Evolutionary conservation across 2,888 invertebrate genomes (phyloP).

Genomic region (Macaria liturata): DNA sequence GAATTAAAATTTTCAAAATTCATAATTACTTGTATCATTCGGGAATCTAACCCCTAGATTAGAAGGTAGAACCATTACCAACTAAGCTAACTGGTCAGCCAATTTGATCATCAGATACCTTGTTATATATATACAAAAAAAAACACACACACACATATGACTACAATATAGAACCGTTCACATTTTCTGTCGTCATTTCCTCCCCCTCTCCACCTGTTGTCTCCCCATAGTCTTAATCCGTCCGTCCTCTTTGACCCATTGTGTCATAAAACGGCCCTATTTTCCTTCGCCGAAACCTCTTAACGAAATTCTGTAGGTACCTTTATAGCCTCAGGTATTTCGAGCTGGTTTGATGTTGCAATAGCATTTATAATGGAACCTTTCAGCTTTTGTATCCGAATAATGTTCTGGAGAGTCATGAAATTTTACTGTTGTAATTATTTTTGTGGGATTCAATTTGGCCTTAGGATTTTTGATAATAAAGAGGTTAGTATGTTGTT

Average conservation of each 20-base stretch:
- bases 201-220: slow-evolving; percentile 40
- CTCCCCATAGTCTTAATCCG: slow-evolving; percentile 40
- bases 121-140: too few relatives aligned
- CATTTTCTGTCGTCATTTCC: slow-evolving; percentile 20
- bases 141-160: too few relatives aligned
- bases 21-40: too few relatives aligned
- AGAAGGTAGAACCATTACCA: too few relatives aligned
- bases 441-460: too few relatives aligned
- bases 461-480: too few relatives aligned
- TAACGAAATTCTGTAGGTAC: slow-evolving; percentile 13
- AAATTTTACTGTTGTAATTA: too few relatives aligned
- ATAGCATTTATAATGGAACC: slow-evolving; percentile 6
- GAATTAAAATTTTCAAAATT: too few relatives aligned
- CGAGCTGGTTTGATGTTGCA: slow-evolving; percentile 22
- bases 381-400: background rate
- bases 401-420: background rate
- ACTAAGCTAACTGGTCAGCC: too few relatives aligned
- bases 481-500: too few relatives aligned
- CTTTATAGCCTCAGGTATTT: slow-evolving; percentile 28
- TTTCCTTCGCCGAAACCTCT: slow-evolving; percentile 24
- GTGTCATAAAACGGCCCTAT: slow-evolving; percentile 33
- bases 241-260: slow-evolving; percentile 38
- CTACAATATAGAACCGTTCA: background rate
- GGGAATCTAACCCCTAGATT: too few relatives aligned
- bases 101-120: too few relatives aligned